phyloP scores from a whole-genome alignment of 2,888 invertebrate species.

The Oasisia sp. region DNA sequence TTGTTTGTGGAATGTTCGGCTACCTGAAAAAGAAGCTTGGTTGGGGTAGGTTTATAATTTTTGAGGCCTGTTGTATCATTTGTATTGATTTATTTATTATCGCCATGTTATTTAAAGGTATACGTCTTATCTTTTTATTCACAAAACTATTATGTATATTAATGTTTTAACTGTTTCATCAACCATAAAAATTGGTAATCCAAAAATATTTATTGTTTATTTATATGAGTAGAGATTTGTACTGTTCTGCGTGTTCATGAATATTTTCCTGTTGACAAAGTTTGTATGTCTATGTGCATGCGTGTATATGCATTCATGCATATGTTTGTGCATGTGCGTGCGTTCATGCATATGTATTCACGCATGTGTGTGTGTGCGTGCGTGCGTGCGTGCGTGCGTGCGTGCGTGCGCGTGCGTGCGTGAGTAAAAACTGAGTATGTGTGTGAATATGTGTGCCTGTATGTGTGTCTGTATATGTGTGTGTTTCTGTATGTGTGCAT shows the following conservation, averaged over 20 bases:
- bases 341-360: neutral
- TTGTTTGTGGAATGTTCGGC: neutral
- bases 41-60: neutral
- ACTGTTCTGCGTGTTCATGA: neutral
- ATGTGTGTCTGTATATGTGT: neutral
- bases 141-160: neutral
- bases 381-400: neutral
- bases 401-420: neutral
- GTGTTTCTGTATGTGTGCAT: neutral
- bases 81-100: neutral
- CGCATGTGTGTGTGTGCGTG: neutral
- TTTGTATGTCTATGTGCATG: neutral
- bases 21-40: constrained; percentile 9
- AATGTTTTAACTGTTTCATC: neutral
- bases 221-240: too few species aligned
- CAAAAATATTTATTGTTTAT: too few species aligned
- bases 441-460: neutral
- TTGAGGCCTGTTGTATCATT: neutral
- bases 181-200: neutral
- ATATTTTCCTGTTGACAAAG: neutral
- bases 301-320: too few species aligned
- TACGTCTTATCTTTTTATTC: neutral
- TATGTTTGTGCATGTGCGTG: neutral
- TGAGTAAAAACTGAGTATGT: neutral
- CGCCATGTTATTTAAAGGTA: neutral